These are phyloP conservation scores for Zaprionus lineosus DNA, from an alignment of 2,888 invertebrate genomes.

Conservation along the genomic window DNA sequence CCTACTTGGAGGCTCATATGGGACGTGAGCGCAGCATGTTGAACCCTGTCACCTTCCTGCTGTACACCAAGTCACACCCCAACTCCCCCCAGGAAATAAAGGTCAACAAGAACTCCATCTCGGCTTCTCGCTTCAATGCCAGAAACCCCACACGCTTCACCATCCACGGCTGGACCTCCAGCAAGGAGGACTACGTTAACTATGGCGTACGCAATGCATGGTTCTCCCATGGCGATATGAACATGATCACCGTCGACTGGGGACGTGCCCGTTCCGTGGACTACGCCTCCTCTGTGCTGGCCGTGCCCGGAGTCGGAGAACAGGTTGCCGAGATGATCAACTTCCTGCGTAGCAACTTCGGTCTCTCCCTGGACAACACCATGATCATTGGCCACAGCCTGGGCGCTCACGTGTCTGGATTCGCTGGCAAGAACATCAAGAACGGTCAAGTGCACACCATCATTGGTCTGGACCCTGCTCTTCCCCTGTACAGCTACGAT, in stretches of 20 bases:
- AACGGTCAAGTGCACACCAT: constrained; percentile 85
- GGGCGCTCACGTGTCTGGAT: constrained; percentile 86
- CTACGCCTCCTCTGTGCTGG: constrained; percentile 84
- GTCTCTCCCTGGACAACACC: constrained; percentile 83
- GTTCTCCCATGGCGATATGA: constrained; percentile 84
- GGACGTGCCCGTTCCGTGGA: constrained; percentile 84
- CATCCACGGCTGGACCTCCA: constrained; percentile 85
- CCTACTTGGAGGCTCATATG: constrained; percentile 54
- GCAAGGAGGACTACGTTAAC: constrained; percentile 69
- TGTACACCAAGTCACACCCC: constrained; percentile 71
- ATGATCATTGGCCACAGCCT: constrained; percentile 85
- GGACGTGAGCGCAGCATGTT: constrained; percentile 40
- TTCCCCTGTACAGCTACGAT: constrained; percentile 72
- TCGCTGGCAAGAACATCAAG: constrained; percentile 85
- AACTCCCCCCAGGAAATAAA: constrained; percentile 55
- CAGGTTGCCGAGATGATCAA: constrained; percentile 76
- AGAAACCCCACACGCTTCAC: constrained; percentile 68
- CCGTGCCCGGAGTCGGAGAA: constrained; percentile 71
- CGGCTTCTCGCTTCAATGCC: constrained; percentile 56
- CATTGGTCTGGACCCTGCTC: constrained; percentile 83
- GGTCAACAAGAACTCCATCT: constrained; percentile 42
- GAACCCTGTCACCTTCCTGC: constrained; percentile 68
- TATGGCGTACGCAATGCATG: constrained; percentile 83
- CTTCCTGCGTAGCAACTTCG: constrained; percentile 83
- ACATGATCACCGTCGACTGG: constrained; percentile 86